Percentiles rank a stretch among this genome's conserved stretches.
phyloP scores from a whole-genome alignment of 2,797 vertebrate species.

The Gambelia wislizenii region DNA sequence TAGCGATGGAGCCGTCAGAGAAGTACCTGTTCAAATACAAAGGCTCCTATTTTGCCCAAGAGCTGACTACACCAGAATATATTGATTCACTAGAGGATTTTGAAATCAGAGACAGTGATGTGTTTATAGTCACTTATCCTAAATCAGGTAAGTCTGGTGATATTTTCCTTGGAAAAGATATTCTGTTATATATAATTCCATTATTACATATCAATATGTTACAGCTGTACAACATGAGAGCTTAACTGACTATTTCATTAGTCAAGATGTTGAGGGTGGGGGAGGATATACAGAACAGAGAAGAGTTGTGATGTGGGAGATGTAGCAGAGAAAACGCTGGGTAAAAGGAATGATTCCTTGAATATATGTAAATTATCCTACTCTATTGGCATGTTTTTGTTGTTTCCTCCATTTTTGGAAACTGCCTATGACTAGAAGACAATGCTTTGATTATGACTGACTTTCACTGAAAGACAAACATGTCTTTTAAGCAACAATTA shows the following conservation, averaged over 20 bases:
- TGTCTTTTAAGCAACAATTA: too few relatives aligned
- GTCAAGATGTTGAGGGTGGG: not conserved
- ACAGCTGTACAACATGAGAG: not conserved
- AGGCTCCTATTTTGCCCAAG: slow-evolving; percentile 10
- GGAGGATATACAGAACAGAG: not conserved
- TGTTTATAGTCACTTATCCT: slow-evolving; percentile 55
- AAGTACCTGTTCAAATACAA: slow-evolving; percentile 18
- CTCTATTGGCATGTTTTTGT: not conserved
- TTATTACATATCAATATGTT: not conserved
- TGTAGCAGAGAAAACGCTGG: too few relatives aligned
- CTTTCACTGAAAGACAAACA: too few relatives aligned
- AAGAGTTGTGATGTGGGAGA: too few relatives aligned
- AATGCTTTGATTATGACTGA: too few relatives aligned
- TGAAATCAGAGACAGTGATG: slow-evolving; percentile 65
- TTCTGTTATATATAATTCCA: too few relatives aligned
- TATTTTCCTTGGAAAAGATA: not conserved
- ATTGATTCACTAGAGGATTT: slow-evolving; percentile 56
- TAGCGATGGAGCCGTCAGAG: slow-evolving; percentile 33
- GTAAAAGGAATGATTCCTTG: not conserved
- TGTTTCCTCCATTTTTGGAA: too few relatives aligned
- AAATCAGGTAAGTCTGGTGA: slow-evolving; percentile 56
- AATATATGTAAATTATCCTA: not conserved
- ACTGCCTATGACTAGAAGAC: too few relatives aligned
- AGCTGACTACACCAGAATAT: not conserved
- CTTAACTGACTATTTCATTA: not conserved